These are phyloP conservation scores for Tipula unca DNA, from an alignment of 2,888 invertebrate genomes.

Conservation along the genomic window DNA sequence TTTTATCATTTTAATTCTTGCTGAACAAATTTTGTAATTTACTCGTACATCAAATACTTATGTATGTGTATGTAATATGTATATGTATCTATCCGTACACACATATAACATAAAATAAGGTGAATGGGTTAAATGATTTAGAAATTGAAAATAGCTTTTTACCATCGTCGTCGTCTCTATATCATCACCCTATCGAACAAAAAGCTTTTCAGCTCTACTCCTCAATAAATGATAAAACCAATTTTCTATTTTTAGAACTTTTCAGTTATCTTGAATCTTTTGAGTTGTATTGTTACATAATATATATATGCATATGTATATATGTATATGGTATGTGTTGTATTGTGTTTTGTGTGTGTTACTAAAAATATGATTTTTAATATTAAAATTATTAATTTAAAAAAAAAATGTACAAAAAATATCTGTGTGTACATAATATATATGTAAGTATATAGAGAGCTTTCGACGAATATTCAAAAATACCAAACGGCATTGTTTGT, in stretches of 20 bases:
- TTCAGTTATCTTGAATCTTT: not conserved
- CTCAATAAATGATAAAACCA: not conserved
- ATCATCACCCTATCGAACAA: not conserved
- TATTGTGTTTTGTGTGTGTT: not conserved
- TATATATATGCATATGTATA: not conserved
- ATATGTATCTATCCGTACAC: not conserved
- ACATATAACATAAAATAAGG: not conserved
- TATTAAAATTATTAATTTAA: not conserved
- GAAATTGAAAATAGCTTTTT: not conserved
- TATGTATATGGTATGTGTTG: not conserved
- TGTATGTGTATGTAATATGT: not conserved
- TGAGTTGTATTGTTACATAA: not conserved
- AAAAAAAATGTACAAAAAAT: not conserved
- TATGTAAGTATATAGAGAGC: not conserved
- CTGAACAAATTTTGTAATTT: not conserved
- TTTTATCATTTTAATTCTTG: not conserved
- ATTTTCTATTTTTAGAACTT: not conserved
- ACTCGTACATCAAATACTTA: not conserved
- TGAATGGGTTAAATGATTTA: not conserved
- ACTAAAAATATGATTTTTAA: not conserved
- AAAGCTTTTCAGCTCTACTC: not conserved
- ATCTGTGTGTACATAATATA: not conserved
- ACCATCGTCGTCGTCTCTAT: not conserved
- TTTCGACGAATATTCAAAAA: not conserved
- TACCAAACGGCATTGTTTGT: not conserved